Base-by-base conservation (phyloP, 1,140 invertebrate species). In the Tetragonula clypearis region DNA sequence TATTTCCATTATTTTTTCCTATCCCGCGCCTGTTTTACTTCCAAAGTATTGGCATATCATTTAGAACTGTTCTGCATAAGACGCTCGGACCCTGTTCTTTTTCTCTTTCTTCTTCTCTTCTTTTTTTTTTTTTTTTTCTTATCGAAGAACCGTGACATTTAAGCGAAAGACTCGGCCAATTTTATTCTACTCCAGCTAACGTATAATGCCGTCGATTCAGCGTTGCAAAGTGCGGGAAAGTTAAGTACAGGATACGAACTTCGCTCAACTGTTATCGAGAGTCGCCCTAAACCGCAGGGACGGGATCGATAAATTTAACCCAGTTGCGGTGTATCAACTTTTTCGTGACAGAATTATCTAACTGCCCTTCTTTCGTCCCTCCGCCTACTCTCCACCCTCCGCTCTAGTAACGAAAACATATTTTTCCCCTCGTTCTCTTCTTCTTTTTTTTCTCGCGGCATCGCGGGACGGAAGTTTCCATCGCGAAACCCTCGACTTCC, bases 311-410 rank as follows among this genome's bases (percentile, higher is more conserved):
- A 58, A 71, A 78, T 84, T 73, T 84, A 80, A 84, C 83, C 68
- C 23, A 79, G 41, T 84, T 84, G 58, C 77, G 49, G 77, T 73
- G 56, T 80, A 74, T 84, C 83, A 84, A 84, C 56, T 84, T 80
- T 41, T 49, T 49, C 77, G 68, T 26, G 83, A 65, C 68, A 56
- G 78, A 73, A 84, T 79, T 84, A 84, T 73, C 83, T 58, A 80
- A 84, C 83, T 80, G 68, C 30, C 73, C 55, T 62, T 21, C 56
- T 75, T 82, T 71, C 79, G 58, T n/a, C n/a, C 1, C 56, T 0
- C 26, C 35, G 26, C 19, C 0, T 11, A 14, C 2, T 8, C 6
- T 21, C 23, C 14, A 5, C 23, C 2, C 4, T 6, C 1, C n/a
- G 41, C 21, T 62, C 53, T 15, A 41, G 26, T 12, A 53, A 73